Conservation (phyloP, 2,797 vertebrate genomes). For the Aselliscus stoliczkanus region DNA sequence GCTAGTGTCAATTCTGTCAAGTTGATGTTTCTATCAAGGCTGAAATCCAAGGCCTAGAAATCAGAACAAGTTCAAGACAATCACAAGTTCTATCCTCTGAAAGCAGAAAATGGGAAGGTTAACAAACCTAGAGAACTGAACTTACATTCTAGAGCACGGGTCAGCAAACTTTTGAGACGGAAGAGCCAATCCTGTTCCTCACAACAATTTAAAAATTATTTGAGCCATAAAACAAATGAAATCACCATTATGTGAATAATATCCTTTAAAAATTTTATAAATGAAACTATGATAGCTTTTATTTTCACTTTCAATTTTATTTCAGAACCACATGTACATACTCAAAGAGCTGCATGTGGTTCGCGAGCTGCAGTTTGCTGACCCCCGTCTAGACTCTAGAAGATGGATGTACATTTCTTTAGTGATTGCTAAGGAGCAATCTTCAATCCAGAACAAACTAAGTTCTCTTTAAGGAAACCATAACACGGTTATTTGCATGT, state of each 20-base stretch:
- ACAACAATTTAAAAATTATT: no score
- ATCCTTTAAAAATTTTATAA: no score
- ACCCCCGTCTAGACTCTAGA: neutral
- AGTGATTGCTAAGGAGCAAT: neutral
- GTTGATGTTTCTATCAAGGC: constrained; percentile 90
- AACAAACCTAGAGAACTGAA: neutral
- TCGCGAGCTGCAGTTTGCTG: no score
- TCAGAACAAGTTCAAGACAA: constrained; percentile 35
- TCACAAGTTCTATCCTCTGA: neutral
- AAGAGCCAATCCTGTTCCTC: no score
- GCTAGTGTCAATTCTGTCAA: constrained; percentile 90
- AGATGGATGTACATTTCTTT: neutral
- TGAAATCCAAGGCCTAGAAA: constrained; percentile 92
- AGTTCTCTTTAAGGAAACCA: neutral
- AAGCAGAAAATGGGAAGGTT: neutral
- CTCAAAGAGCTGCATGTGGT: no score
- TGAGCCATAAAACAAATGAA: no score
- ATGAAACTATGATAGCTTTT: no score
- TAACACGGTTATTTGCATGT: neutral
- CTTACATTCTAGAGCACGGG: neutral
- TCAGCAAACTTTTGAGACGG: no score
- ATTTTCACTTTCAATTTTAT: no score
- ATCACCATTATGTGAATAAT: no score
- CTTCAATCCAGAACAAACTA: neutral
- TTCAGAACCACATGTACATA: no score